Evolutionary conservation across 2,113 vertebrate species (phyloP), one percentile per base, ranked within the genome.

Genomic region (Gallinago undulata): DNA sequence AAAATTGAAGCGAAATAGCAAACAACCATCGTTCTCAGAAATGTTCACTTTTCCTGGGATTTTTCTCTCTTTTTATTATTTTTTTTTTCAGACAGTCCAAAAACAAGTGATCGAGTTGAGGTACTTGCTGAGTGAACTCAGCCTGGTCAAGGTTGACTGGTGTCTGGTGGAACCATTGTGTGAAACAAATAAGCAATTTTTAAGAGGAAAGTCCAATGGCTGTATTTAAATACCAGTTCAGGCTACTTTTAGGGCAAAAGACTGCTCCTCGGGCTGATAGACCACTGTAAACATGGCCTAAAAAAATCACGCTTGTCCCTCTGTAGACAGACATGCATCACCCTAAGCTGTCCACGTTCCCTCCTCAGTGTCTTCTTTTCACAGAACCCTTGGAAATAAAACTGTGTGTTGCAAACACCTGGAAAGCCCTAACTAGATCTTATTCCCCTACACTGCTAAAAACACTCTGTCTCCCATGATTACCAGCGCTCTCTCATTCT

Each of bases 21-120:
- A 97, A 97, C 94, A 97, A 93, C 90, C 91, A 82, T 96, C 96
- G 12, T 96, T 98, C 96, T 96, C 95, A 97, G 96, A 97, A 97
- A 95, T 48, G 66, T 94, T 94, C 93, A 56, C 67, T 97, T 96
- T 97, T 96, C 94, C 87, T 95, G 90, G 95, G 96, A 98, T 96
- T 97, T 96, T 55, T 76, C 64, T 80, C 41, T 90, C 53, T 74
- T 66, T 78, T 68, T 93, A 75, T 83, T 68, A 73, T 79, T 73
- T 87, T 85, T 64, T 92, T 84, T 67, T 75, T 39, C 84, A 96
- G 92, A 96, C 95, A 86, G 96, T 95, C 51, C 60, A 55, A 95
- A 97, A 97, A 89, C 93, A 97, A 97, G 91, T 43, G 72, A 94
- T 88, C 47, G 74, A 93, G 84, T 62, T 53, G 84, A 95, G 91